Base-by-base conservation (phyloP, 2,797 vertebrate genomes). In the Halcyon leucocephala region DNA sequence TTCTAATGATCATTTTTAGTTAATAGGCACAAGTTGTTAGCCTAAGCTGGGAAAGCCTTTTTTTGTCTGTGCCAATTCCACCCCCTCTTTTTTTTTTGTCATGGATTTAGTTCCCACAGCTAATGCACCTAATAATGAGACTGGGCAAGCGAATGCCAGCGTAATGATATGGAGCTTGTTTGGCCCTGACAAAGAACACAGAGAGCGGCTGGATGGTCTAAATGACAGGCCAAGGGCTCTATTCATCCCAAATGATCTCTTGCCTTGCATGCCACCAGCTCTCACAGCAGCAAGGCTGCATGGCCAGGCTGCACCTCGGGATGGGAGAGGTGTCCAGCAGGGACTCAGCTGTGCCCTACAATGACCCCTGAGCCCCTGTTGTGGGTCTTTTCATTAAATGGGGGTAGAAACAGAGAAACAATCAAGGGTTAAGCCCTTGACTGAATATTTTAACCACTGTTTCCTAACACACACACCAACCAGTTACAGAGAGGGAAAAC, bases 21-120 rank as follows among this genome's bases (percentile, higher is more conserved):
- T 97, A 98, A 98, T 96, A 98, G 97, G 97, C 97, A 95, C 96
- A 97, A 98, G 96, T 97, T 96, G 97, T 98, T 97, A 97, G 97
- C 95, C 82, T 93, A 97, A 97, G 96, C 97, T 93, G 94, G 96
- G 96, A 97, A 97, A 97, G 96, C 90, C 90, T 97, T 96, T 97
- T 96, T 92, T 94, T 18, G 49, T 91, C 85, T 54, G 93, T 97
- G 97, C 96, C 98, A 98, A 96, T 95, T 97, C 97, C 96, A 89
- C 96, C 95, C 86, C 91, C 91, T 80, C 79, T 54, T 79, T 81
- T 95, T 72, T 46, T 93, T 95, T 80, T 86, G 79, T 97, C 95
- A 97, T 97, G 97, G 96, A 94, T 97, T 98, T 97, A 81, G 97
- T 98, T 98, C 97, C 97, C 98, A 98, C 98, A 98, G 96, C 95